These are phyloP conservation scores for Nycticryphes semicollaris DNA, from an alignment of 2,113 vertebrate genomes.

Conservation along the genomic window DNA sequence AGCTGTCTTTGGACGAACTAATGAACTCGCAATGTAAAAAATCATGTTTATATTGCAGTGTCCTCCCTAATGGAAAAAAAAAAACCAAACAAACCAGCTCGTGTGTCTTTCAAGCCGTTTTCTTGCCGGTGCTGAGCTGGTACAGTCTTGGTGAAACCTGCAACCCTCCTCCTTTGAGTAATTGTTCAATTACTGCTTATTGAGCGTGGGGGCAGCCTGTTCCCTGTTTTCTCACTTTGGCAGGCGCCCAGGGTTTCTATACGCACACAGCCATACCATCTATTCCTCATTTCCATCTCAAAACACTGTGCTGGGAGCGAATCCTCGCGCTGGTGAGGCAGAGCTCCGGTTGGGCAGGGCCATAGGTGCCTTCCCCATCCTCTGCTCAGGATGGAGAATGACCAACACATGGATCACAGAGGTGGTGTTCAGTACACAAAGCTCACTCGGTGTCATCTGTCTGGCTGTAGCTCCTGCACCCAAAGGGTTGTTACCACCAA, in stretches of 20 bases:
- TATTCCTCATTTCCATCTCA: neutral
- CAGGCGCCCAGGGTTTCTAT: neutral
- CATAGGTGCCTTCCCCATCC: neutral
- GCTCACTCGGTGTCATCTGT: rapidly evolving
- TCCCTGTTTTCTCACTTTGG: neutral
- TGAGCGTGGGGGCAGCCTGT: conserved; percentile 11
- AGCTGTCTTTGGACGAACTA: neutral
- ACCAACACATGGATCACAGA: rapidly evolving
- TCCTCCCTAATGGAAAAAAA: neutral
- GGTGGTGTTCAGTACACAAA: rapidly evolving
- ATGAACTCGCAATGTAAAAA: neutral
- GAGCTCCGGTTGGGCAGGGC: neutral
- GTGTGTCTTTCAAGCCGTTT: rapidly evolving
- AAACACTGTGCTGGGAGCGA: rapidly evolving
- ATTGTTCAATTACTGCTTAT: conserved; percentile 14
- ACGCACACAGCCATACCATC: neutral
- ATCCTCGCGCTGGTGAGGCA: rapidly evolving
- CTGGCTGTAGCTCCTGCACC: rapidly evolving
- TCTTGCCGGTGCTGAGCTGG: neutral
- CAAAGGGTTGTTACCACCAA: rapidly evolving
- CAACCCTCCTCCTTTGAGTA: neutral
- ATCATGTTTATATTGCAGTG: neutral
- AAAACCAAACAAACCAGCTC: neutral
- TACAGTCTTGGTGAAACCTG: neutral
- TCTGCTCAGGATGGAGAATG: rapidly evolving